Evolutionary conservation across 1,140 invertebrate genomes (phyloP), one percentile per base, ranked within the genome.

Genomic region (Monochamus saltuarius): DNA sequence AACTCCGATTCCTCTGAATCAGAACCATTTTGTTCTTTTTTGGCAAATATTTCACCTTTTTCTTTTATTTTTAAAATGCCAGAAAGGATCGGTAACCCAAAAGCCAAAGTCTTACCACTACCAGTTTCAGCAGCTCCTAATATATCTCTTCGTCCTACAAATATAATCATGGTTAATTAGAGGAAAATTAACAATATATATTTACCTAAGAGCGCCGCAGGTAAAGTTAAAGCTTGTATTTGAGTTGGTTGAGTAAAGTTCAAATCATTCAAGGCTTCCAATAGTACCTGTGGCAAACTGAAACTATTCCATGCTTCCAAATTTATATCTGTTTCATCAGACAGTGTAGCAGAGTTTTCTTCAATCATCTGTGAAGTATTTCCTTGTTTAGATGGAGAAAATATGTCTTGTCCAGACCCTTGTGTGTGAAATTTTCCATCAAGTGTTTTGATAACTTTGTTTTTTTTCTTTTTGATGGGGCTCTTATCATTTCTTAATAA

Each of bases 121-220:
- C 97, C 97, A 1, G 96, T 99, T 83, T 98, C 94, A 9, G 96
- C 96, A 61, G 95, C 96, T 62, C 95, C 96, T 14, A 98, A 77
- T 67, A 98, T 91, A 80, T 98, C 95, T 79, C 86, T 83, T 43
- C 83, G 79, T 49, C 92, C 82, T 82, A 73, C 66, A 60, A 57
- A 29, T 29, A 2, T 3, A 29, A 29, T 29, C 6, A 29, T 29
- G 22, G 22, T 29, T 29, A 29, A 29, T 64, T 40, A 45, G 57
- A 35, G 51, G 29, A 11, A 51, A 50, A 74, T 75, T n/a, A n/a
- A n/a, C n/a, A 7, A 53, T 39, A 54, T 2, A 39, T 29, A 16
- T 37, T 78, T 82, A 80, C 84, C 93, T 70, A 90, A 82, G 69
- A 98, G 91, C 34, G 95, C 94, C 56, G 92, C 83, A 17, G 93